Base-by-base conservation (phyloP, 1,140 invertebrate genomes). In the Eurosta solidaginis region DNA sequence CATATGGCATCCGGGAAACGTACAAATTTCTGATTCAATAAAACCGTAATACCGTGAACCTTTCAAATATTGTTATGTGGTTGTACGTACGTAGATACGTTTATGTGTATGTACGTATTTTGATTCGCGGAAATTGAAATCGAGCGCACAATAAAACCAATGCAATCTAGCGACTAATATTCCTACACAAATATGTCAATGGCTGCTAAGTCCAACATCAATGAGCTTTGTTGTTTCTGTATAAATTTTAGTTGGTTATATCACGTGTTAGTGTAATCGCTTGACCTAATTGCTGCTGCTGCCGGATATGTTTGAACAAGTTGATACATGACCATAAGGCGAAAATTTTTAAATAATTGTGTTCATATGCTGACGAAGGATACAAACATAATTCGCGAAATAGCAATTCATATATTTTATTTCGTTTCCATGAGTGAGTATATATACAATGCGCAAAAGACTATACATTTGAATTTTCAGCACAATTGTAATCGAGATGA, bases 11-110 rank as follows among this genome's bases (percentile, higher is more conserved):
- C 59, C 9, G 22, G 33, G 22, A 14, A 68, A 33, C 12, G 27
- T 33, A 20, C 59, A 68, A 40, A 68, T 68, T 68, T 68, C 59
- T 40, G 59, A 42, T 68, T 68, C 59, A 42, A n/a, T 68, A 40
- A n/a, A 68, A 36, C 59, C 59, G 33, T 40, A 20, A 40, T 68
- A 33, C 33, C 33, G 33, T 33, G 5, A 40, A n/a, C 40, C 36
- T 68, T 42, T 33, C 20, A 68, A 42, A n/a, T n/a, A n/a, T n/a
- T n/a, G n/a, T n/a, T n/a, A n/a, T n/a, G n/a, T n/a, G n/a, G n/a
- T n/a, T n/a, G n/a, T 68, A 40, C 33, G 5, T 3, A 63, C 54
- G 36, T 5, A 5, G 12, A 0, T 9, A 36, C 29, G 10, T n/a
- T 14, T 12, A 40, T 14, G 22, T 68, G 45, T 47, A 9, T 47